Percentiles rank a stretch among this genome's conserved stretches.
phyloP scores from a whole-genome alignment of 2,113 vertebrate genomes.

The Microcebus griseorufus region DNA sequence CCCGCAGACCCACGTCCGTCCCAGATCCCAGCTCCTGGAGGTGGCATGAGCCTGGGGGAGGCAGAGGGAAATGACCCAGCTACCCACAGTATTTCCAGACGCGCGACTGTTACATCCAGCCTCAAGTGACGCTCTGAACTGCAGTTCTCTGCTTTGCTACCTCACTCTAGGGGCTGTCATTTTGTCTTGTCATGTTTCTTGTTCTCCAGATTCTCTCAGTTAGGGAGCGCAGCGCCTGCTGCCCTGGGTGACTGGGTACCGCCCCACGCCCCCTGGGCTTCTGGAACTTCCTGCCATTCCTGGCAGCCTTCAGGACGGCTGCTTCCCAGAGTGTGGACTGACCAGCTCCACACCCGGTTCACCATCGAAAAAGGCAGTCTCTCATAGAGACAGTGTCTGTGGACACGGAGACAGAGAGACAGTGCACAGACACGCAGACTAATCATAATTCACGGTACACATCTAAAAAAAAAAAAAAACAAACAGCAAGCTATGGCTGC shows the following conservation, averaged over 20 bases:
- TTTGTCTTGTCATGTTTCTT: background rate
- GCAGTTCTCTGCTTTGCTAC: background rate
- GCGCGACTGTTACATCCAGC: accelerated
- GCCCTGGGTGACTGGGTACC: background rate
- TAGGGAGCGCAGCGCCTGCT: background rate
- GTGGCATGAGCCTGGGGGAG: background rate
- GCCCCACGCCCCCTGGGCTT: background rate
- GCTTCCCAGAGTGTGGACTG: background rate
- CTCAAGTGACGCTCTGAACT: background rate
- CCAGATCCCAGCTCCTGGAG: too few relatives aligned
- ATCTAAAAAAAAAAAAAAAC: background rate
- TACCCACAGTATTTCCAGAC: background rate
- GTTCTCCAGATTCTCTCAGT: background rate
- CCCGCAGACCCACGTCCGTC: background rate
- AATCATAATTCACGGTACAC: background rate
- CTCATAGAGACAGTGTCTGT: background rate
- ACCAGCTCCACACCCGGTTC: background rate
- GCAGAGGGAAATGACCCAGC: background rate
- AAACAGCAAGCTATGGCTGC: background rate
- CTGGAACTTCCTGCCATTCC: background rate
- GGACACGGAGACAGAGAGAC: background rate
- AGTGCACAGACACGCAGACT: background rate
- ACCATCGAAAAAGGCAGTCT: background rate
- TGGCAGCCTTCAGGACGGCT: background rate
- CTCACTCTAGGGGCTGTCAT: too few relatives aligned